Base-by-base conservation (phyloP, 2,113 vertebrate genomes). In the Oriolus oriolus region DNA sequence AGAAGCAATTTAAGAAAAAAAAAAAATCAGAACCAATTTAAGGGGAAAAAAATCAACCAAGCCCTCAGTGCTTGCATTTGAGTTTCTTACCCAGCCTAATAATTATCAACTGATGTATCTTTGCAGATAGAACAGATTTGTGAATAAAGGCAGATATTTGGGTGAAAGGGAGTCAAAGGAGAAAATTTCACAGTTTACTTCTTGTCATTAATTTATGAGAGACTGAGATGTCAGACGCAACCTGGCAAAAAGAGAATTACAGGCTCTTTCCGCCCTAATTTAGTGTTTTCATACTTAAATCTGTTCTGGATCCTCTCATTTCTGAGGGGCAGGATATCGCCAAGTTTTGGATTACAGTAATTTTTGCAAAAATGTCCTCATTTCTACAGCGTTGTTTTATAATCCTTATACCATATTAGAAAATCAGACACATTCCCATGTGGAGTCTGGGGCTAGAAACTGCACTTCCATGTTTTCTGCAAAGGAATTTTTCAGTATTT, bases 351-450 rank as follows among this genome's bases (percentile, higher is more conserved):
- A 15, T 54, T 33, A 13, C 13, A 52, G 13, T 44, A 21, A 28
- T 54, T 87, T 61, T 64, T 61, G 7, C 27, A 24, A 53, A 50
- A 47, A 21, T 2, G 2, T 26, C 37, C 52, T 61, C 7, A 12
- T 52, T 91, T 63, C 28, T 37, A 5, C 10, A 22, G 13, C 3
- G 0, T 18, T 24, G 12, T 22, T 69, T 27, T 64, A 0, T 54
- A 59, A 56, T 59, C 56, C 44, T 57, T 28, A 1, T 5, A 30
- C 57, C 6, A 0, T 39, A 3, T 8, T 68, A 44, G 66, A 79
- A 59, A 35, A 59, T 41, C 66, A 59, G 71, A n/a, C 22, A 13
- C 21, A 1, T 64, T 68, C 42, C 74, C 16, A 0, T 17, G 14
- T 50, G 23, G 13, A 44, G 37, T 7, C 57, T 27, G 42, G 18